Conservation (phyloP, 2,888 invertebrate species). For the Nemapogon koenigi region DNA sequence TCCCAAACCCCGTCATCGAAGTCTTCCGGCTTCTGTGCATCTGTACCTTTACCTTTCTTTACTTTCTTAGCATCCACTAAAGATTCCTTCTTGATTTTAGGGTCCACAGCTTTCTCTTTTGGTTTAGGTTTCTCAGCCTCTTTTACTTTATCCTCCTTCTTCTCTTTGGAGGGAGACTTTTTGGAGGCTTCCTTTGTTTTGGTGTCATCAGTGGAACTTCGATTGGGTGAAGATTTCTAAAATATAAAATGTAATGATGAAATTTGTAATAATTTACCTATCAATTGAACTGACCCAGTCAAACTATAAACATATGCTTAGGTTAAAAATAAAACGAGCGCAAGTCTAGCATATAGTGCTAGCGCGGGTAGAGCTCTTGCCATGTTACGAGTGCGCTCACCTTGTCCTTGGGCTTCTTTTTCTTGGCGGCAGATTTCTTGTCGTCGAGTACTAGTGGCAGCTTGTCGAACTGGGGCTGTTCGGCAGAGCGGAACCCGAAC, state of each 20-base stretch:
- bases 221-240: conserved; percentile 70
- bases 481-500: conserved; percentile 80
- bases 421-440: conserved; percentile 72
- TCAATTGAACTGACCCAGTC: conserved; percentile 23
- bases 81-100: conserved; percentile 41
- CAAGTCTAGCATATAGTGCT: conserved; percentile 18
- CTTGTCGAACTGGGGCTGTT: conserved; percentile 82
- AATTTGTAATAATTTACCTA: neutral
- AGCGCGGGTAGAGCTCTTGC: conserved; percentile 14
- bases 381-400: conserved; percentile 61
- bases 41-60: conserved; percentile 57
- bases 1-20: conserved; percentile 81
- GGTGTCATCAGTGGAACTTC: conserved; percentile 61
- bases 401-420: conserved; percentile 76
- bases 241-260: conserved; percentile 17
- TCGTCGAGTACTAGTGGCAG: conserved; percentile 69
- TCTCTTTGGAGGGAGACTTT: conserved; percentile 61
- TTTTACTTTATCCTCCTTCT: conserved; percentile 63
- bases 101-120: conserved; percentile 35
- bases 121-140: conserved; percentile 57
- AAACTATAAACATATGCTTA: conserved; percentile 38
- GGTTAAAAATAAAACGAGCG: conserved; percentile 61
- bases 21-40: conserved; percentile 72
- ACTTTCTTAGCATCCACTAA: conserved; percentile 63
- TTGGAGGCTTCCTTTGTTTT: conserved; percentile 67